Base-by-base conservation (phyloP, 2,888 invertebrate species). In the Pseudoips prasinana region DNA sequence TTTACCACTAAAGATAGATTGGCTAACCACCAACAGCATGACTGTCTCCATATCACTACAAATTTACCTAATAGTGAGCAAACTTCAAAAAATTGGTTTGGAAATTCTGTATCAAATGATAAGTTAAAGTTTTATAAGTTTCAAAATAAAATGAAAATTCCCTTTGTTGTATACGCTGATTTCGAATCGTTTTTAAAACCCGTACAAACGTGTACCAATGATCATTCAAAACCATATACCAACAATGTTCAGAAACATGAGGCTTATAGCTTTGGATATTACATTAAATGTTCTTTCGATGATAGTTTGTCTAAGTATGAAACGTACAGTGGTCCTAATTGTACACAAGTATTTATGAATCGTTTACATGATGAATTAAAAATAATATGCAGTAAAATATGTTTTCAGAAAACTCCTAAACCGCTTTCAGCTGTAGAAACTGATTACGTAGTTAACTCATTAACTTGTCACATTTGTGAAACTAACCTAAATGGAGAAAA, bases 251-350 rank as follows among this genome's bases (percentile, higher is more conserved):
- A n/a, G n/a, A 30, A 30, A 30, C 17, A 30, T 23, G 29, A 23
- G 5, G 17, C n/a, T 17, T 59, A 58, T 33, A 63, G 62, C 45
- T 64, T 62, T 37, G 59, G 53, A 6, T 60, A 60, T 38, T 60
- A 58, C 24, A 44, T 61, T 6, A 58, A 61, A 38, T 61, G 58
- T 46, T 49, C 52, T 26, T 62, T 45, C 39, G 48, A 61, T 40
- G 39, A 60, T 30, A 39, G 17, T 18, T 33, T 51, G n/a, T 58
- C 48, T 23, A 54, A 44, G 42, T 58, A 48, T 46, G 39, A 19
- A 35, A 48, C 49, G 17, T 61, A 58, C 25, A 49, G 29, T 8
- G 64, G 53, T 1, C n/a, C 27, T 9, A 29, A 58, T 29, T 62
- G 54, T 38, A 36, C 50, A 3, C 22, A 53, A 46, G 38, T 41